These are phyloP conservation scores for Onthophagus taurus DNA, from an alignment of 1,140 invertebrate species.

Conservation along the genomic window DNA sequence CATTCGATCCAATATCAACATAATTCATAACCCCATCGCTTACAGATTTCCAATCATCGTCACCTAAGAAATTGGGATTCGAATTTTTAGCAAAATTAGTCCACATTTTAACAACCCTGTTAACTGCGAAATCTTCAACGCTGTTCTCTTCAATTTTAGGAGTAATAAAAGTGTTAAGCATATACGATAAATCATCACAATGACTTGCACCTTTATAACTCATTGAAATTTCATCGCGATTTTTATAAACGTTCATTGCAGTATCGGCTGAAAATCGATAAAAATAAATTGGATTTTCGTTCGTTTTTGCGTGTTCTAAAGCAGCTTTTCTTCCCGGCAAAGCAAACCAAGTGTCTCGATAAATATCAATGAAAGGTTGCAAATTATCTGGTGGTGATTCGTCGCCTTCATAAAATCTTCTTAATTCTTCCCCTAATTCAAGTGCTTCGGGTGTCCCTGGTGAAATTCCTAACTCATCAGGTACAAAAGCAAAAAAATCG, in stretches of 20 bases:
- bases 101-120: no score
- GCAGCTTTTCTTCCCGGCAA: neutral
- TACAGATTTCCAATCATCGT: no score
- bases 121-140: no score
- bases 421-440: neutral
- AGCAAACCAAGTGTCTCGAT: neutral
- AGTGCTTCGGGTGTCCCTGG: neutral
- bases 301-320: neutral
- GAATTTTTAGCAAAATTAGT: no score
- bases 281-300: neutral
- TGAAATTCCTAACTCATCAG: neutral
- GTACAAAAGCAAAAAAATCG: neutral
- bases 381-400: neutral
- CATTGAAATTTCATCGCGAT: no score
- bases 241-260: constrained; percentile 1
- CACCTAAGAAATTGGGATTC: no score
- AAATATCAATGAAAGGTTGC: constrained; percentile 1
- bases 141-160: no score
- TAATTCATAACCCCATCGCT: no score
- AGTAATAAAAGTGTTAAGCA: no score
- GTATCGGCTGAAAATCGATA: constrained; percentile 7
- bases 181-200: no score
- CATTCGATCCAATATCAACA: no score
- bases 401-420: neutral
- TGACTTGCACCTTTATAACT: no score